Evolutionary conservation across 2,888 invertebrate genomes (phyloP).

Genomic region (Amitus sp.): DNA sequence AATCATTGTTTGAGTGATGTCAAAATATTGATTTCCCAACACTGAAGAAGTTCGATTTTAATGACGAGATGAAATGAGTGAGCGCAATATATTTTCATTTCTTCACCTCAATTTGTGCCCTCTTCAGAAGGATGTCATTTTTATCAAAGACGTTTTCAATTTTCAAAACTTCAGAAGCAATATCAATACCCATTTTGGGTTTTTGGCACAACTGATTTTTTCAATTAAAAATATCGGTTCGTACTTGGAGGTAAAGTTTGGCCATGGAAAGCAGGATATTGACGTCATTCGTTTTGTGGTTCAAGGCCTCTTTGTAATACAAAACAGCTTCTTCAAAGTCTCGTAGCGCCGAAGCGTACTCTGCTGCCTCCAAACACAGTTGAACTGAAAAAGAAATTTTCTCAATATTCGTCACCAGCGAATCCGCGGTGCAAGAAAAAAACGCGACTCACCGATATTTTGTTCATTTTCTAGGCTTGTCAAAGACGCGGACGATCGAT

Average conservation of each 20-base stretch:
- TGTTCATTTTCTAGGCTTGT: slow-evolving; percentile 28
- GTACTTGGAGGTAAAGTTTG: slow-evolving; percentile 82
- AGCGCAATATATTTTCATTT: too few relatives aligned
- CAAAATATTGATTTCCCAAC: too few relatives aligned
- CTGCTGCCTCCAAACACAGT: slow-evolving; percentile 80
- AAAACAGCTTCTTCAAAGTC: slow-evolving; percentile 81
- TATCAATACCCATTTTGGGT: too few relatives aligned
- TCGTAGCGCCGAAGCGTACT: slow-evolving; percentile 73
- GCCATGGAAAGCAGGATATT: slow-evolving; percentile 79
- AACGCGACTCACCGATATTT: slow-evolving; percentile 16
- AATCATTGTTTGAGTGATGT: too few relatives aligned
- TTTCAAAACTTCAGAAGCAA: too few relatives aligned
- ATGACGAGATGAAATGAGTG: too few relatives aligned
- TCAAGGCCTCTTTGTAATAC: slow-evolving; percentile 87
- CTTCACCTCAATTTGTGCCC: too few relatives aligned
- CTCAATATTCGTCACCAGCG: not conserved
- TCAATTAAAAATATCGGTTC: too few relatives aligned
- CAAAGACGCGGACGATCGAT: slow-evolving; percentile 72
- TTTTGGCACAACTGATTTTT: too few relatives aligned
- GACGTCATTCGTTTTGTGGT: slow-evolving; percentile 80
- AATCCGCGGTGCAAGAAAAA: not conserved
- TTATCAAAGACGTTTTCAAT: too few relatives aligned
- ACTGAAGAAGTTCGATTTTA: too few relatives aligned
- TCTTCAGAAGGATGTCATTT: too few relatives aligned
- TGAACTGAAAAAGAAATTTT: slow-evolving; percentile 58